Base-by-base conservation (phyloP, 2,797 vertebrate genomes). In the Sebastiscus albofasciatus region DNA sequence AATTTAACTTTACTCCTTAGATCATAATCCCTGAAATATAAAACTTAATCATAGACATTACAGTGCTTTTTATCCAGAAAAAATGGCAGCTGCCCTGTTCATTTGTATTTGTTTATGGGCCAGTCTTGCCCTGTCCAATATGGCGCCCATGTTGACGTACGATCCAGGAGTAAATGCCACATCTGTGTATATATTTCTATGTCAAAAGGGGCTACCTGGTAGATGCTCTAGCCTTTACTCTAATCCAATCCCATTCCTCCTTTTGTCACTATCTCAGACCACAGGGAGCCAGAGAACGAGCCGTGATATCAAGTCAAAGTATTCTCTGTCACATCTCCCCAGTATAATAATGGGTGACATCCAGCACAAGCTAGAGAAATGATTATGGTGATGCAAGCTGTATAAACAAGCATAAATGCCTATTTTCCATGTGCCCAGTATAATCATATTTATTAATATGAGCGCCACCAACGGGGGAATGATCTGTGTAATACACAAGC, bases 381-480 rank as follows among this genome's bases (percentile, higher is more conserved):
- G 24, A 90, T 87, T 80, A 86, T 83, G 67, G 64, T 72, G 84
- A 89, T 85, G 67, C 26, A 33, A 24, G 74, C 64, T 73, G 72
- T 75, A 85, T 86, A 89, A 88, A 90, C 84, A 83, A 87, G 59
- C 78, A 58, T 72, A 70, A 52, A 89, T 88, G 67, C 69, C 74
- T 80, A 52, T 88, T 89, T 92, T 82, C 79, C 61, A 73, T 80
- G 67, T 86, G 75, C 29, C 80, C 76, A 84, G 56, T 89, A 75
- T 82, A 80, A 86, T 91, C 70, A 14, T 60, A 82, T 90, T 72
- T 88, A 89, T 89, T 92, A 86, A 85, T 80, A 66, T 75, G 69
- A 77, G 58, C 10, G 8, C 39, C 33, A 70, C 49, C 80, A 75
- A 82, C 71, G 34, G 62, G 39, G 22, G 49, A 75, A 71, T 80